Base-by-base conservation (phyloP, 30 jellyfish, hydroid and myxozoan genomes). In the Clytia hemisphaerica region DNA sequence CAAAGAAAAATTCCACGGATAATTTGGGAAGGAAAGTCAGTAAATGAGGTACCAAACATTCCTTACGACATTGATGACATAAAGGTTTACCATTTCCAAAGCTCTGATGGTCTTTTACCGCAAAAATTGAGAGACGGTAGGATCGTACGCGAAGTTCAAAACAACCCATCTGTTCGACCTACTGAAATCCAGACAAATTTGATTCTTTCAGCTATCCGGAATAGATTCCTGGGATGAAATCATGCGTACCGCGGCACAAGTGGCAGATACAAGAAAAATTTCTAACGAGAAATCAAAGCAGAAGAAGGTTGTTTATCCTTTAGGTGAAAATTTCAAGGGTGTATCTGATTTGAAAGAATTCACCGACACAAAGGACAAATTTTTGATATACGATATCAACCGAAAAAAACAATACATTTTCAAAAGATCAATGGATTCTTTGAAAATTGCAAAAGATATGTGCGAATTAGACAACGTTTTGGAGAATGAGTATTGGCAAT, bases 401-500 rank as follows among this genome's bases (percentile, higher is more conserved):
- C 29, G 25, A 47, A 47, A 47, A 27, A 30, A 47, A 30, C 61
- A 47, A 47, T 47, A 4, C 25, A 30, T 47, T 19, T 47, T 47
- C 32, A 47, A 47, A 30, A 47, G 30, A 4, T 47, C 61, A 10
- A 47, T 27, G 6, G 25, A 19, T 27, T 19, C 21, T 19, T 19
- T 47, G 61, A 30, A 47, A 47, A 47, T 47, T 47, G 61, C 61
- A 19, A 30, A 27, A 0, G 25, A 47, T 27, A 47, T 47, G 61
- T 19, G 4, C 25, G 61, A 47, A 47, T 19, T 10, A 47, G 61
- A 47, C 25, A 27, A 47, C 61, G 21, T 47, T 30, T 9, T 47
- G 61, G 25, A 47, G 61, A 30, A 47, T 19, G 61, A 47, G 61
- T 47, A 47, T 47, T 47, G 61, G 61, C 12, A 9, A 9, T 47